phyloP scores from a whole-genome alignment of 2,113 vertebrate genomes.

The Gnathonemus echidnorhynchus region DNA sequence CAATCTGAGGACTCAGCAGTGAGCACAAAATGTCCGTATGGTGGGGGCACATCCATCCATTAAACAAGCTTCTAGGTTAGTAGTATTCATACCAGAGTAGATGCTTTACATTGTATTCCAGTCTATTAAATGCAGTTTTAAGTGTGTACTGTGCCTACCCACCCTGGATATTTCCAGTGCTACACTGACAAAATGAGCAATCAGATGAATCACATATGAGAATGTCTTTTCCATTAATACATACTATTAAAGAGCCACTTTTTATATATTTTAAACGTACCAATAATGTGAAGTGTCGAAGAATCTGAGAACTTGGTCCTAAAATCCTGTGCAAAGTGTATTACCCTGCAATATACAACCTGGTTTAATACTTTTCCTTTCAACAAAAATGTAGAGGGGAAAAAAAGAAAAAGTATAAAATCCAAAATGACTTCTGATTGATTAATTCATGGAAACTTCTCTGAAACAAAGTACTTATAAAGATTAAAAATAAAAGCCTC shows the following conservation, averaged over 20 bases:
- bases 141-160: not conserved
- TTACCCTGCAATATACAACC: slow-evolving; percentile 2
- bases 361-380: not conserved
- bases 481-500: slow-evolving; percentile 39
- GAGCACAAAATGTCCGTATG: slow-evolving; percentile 13
- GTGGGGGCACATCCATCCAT: slow-evolving; percentile 31
- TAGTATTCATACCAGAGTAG: not conserved
- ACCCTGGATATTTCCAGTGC: not conserved
- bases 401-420: not conserved
- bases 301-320: not conserved
- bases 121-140: not conserved
- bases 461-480: not conserved
- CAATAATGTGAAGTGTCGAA: not conserved
- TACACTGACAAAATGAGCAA: not conserved
- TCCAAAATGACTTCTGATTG: not conserved
- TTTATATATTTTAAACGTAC: slow-evolving; percentile 16
- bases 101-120: not conserved
- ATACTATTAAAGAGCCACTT: not conserved
- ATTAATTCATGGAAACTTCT: not conserved
- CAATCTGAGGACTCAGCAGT: slow-evolving; percentile 50
- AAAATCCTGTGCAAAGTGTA: not conserved
- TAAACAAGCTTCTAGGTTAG: not conserved
- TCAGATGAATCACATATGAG: not conserved
- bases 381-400: not conserved
- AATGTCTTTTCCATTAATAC: not conserved